Percentiles rank a stretch among this genome's conserved stretches.
Evolutionary conservation across 2,797 vertebrate species (phyloP).

Genomic region (Micropoecilia bifurca): DNA sequence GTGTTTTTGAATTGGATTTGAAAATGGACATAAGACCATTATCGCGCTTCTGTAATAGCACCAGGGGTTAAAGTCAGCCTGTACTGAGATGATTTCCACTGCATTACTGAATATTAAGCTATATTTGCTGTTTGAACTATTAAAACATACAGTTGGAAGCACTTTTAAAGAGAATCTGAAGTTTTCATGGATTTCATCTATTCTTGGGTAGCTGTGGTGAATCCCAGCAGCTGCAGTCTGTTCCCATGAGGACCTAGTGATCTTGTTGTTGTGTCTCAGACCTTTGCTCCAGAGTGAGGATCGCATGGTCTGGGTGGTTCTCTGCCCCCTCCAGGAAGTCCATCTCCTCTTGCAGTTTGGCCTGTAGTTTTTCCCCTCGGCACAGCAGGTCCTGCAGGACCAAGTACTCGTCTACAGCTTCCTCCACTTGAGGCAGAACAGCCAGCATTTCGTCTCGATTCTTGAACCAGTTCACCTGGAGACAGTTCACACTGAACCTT

Average conservation of each 20-base stretch:
- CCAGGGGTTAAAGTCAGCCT: too few relatives aligned
- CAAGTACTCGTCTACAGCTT: conserved; percentile 91
- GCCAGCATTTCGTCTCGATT: conserved; percentile 96
- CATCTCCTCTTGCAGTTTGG: conserved; percentile 91
- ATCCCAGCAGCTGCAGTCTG: neutral
- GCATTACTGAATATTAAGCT: neutral
- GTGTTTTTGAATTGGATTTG: too few relatives aligned
- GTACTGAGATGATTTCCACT: neutral
- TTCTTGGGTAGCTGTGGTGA: neutral
- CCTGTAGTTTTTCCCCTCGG: conserved; percentile 90
- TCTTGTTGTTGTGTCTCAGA: conserved; percentile 19
- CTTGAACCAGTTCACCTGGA: conserved; percentile 98
- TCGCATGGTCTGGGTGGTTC: conserved; percentile 87
- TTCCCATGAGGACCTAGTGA: neutral
- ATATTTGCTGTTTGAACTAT: neutral
- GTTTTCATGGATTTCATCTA: neutral
- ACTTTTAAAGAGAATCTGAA: neutral
- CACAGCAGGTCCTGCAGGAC: conserved; percentile 91
- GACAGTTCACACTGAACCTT: neutral
- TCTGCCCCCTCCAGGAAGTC: conserved; percentile 93
- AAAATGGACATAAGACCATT: too few relatives aligned
- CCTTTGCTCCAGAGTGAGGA: conserved; percentile 93
- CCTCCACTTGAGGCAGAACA: conserved; percentile 93
- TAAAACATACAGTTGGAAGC: neutral
- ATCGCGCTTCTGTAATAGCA: too few relatives aligned